Evolutionary conservation across 30 jellyfish, hydroid and myxozoan species (phyloP), one percentile per base, ranked within the genome.

Genomic region (Pelagia noctiluca): DNA sequence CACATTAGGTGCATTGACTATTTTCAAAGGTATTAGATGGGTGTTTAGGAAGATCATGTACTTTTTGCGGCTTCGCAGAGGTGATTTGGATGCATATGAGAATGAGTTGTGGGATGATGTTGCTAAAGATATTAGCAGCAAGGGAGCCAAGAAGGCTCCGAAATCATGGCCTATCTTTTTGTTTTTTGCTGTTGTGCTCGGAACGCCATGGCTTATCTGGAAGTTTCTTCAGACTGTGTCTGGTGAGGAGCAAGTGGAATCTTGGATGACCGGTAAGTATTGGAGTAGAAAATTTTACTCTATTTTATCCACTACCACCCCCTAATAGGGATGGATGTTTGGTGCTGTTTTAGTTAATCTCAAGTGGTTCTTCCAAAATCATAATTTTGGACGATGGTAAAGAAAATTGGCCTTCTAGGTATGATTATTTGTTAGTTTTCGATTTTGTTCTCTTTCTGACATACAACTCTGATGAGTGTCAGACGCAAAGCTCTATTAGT

Each of bases 151-250:
- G 33, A 71, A 46, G 37, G 71, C 72, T 4, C 57, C 94, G 1
- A 91, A 79, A 36, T 73, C 89, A 3, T 91, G 94, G 96, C 94
- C 98, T 16, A 70, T 85, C n/a, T 77, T 84, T 26, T 38, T 91
- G 54, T 91, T 91, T 62, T 91, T 91, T 46, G 91, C 94, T 3
- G 85, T 91, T 8, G 88, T 91, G 36, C 67, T 91, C 53, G 98
- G 96, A 21, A 86, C 96, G 1, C 98, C 98, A 3, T 84, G 96
- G 96, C 63, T 91, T 24, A 80, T 91, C 3, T 91, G 98, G 98
- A 91, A 84, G 79, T 77, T 91, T 24, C 69, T 91, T 46, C 94
- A 83, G 42, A 47, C 87, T 18, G 33, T 85, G 5, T 75, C 90
- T 8, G 75, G 78, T 60, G 85, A 89, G 13, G 91, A 91, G 29